These are phyloP conservation scores for Cheilosia impressa DNA, from an alignment of 2,888 invertebrate species.

Conservation along the genomic window DNA sequence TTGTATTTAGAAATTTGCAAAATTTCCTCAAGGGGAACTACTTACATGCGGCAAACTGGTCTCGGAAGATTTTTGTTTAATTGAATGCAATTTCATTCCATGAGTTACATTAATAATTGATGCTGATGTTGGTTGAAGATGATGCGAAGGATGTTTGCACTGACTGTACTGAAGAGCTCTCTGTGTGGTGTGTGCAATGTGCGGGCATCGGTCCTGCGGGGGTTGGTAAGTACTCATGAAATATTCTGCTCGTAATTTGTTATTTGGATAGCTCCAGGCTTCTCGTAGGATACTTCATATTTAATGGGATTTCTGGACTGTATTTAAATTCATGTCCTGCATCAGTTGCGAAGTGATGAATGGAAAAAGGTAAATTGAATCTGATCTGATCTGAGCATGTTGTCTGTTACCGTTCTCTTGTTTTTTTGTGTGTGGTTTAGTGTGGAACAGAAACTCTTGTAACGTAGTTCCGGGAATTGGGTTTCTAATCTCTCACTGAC, in stretches of 20 bases:
- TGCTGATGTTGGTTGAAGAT: slow-evolving; percentile 43
- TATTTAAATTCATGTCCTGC: neutral
- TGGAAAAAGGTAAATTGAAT: neutral
- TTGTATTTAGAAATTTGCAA: slow-evolving; percentile 39
- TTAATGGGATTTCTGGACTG: neutral
- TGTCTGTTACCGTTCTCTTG: no score
- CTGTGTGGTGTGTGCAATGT: no score
- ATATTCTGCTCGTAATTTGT: slow-evolving; percentile 3
- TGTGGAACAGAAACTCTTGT: no score
- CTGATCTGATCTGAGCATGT: neutral
- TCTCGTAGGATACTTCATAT: neutral
- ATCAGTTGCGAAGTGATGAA: neutral
- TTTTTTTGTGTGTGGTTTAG: no score
- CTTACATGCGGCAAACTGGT: slow-evolving; percentile 47
- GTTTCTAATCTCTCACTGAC: no score
- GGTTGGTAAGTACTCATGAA: slow-evolving; percentile 3
- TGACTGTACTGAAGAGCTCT: neutral
- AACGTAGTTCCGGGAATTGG: no score
- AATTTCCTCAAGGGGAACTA: slow-evolving; percentile 49
- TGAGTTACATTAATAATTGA: slow-evolving; percentile 66
- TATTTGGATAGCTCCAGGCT: slow-evolving; percentile 4
- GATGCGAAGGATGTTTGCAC: neutral
- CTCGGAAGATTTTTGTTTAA: slow-evolving; percentile 55
- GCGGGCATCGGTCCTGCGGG: no score
- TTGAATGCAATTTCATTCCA: slow-evolving; percentile 71